These are phyloP conservation scores for Plebejus argus DNA, from an alignment of 2,888 invertebrate genomes.

Conservation along the genomic window DNA sequence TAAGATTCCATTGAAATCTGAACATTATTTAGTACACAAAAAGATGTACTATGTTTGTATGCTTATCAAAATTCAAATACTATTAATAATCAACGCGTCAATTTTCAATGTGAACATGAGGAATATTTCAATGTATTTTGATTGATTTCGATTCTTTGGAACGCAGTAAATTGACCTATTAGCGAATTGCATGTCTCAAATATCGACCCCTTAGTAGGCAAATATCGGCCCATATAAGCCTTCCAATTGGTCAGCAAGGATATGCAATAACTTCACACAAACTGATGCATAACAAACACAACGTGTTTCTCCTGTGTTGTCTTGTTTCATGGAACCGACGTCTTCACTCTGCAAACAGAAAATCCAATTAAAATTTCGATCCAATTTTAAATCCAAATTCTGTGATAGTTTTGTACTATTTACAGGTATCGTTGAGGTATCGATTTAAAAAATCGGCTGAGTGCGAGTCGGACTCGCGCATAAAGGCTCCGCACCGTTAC, in stretches of 20 bases:
- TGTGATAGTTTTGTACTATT: neutral
- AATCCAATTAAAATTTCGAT: slow-evolving; percentile 31
- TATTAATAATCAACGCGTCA: too few species aligned
- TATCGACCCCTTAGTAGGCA: too few species aligned
- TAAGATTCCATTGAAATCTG: too few species aligned
- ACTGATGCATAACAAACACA: slow-evolving; percentile 62
- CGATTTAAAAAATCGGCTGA: too few species aligned
- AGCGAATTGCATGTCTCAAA: too few species aligned
- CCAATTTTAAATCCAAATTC: neutral
- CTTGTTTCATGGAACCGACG: slow-evolving; percentile 75
- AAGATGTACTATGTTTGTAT: too few species aligned
- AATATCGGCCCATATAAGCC: neutral
- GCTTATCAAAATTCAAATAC: too few species aligned
- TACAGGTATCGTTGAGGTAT: neutral
- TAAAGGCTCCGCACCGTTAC: too few species aligned
- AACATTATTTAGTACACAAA: too few species aligned
- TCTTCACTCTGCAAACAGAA: slow-evolving; percentile 65
- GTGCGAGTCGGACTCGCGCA: too few species aligned
- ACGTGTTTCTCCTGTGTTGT: slow-evolving; percentile 69
- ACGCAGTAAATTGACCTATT: too few species aligned
- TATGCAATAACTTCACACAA: slow-evolving; percentile 39
- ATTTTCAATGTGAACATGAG: neutral
- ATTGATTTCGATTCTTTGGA: too few species aligned
- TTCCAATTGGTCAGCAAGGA: neutral
- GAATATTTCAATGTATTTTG: neutral